Conservation (phyloP, 2,113 vertebrate species). For the Erythrolamprus reginae region DNA sequence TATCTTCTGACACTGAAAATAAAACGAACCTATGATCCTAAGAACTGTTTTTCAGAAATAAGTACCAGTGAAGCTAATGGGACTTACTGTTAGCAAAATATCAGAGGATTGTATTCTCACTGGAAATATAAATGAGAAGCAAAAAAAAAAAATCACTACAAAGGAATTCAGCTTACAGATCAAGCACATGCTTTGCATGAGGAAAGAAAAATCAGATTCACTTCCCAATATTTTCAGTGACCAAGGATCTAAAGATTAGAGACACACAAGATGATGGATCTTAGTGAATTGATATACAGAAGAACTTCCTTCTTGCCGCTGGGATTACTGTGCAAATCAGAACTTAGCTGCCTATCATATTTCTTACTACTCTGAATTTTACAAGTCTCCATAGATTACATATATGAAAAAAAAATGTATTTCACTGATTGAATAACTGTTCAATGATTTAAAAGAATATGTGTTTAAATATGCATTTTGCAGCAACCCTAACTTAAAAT, state of each 20-base stretch:
- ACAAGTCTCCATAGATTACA: not conserved
- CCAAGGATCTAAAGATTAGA: not conserved
- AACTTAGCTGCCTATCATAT: not conserved
- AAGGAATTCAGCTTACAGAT: not conserved
- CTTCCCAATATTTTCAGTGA: not conserved
- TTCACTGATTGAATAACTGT: not conserved
- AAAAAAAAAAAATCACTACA: not conserved
- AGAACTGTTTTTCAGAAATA: not conserved
- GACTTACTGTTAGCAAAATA: not conserved
- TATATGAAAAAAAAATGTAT: not conserved
- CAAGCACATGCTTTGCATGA: not conserved
- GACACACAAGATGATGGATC: not conserved
- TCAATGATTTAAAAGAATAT: not conserved
- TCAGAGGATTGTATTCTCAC: not conserved
- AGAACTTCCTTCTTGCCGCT: not conserved
- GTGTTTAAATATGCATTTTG: not conserved
- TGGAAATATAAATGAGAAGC: not conserved
- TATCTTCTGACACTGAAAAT: not conserved
- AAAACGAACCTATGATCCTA: not conserved
- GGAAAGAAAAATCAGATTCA: not conserved
- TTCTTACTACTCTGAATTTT: not conserved
- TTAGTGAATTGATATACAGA: not conserved
- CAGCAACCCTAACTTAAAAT: not conserved
- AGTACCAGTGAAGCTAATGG: not conserved
- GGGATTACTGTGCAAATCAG: not conserved